Evolutionary conservation across 2,888 invertebrate species (phyloP).

Genomic region (Chirona hameri): DNA sequence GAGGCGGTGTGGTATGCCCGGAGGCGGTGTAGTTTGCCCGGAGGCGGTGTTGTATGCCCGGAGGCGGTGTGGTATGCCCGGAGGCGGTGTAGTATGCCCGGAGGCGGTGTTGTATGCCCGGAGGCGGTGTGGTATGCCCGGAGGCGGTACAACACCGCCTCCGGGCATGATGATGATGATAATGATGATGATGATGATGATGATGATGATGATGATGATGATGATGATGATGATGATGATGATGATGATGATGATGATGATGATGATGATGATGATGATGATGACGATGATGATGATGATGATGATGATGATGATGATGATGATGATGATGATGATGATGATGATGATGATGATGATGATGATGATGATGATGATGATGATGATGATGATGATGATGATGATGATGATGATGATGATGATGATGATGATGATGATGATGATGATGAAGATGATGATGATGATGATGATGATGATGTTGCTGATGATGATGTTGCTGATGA

Average conservation of each 20-base stretch:
- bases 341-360: conserved; percentile 22
- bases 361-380: conserved; percentile 22
- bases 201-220: conserved; percentile 22
- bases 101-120: too few species aligned
- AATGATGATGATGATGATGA: conserved; percentile 22
- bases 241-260: conserved; percentile 22
- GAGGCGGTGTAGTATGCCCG: too few species aligned
- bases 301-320: conserved; percentile 22
- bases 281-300: conserved; percentile 22
- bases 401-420: conserved; percentile 22
- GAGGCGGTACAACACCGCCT: too few species aligned
- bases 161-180: conserved; percentile 2
- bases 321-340: conserved; percentile 22
- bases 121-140: too few species aligned
- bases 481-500: too few species aligned
- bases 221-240: conserved; percentile 22
- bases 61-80: too few species aligned
- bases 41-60: too few species aligned
- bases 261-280: conserved; percentile 22
- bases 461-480: too few species aligned
- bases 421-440: too few species aligned
- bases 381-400: conserved; percentile 22
- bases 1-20: too few species aligned
- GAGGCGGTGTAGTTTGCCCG: too few species aligned
- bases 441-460: too few species aligned